Evolutionary conservation across 2,113 vertebrate genomes (phyloP), one percentile per base, ranked within the genome.

Genomic region (Mustela lutreola): DNA sequence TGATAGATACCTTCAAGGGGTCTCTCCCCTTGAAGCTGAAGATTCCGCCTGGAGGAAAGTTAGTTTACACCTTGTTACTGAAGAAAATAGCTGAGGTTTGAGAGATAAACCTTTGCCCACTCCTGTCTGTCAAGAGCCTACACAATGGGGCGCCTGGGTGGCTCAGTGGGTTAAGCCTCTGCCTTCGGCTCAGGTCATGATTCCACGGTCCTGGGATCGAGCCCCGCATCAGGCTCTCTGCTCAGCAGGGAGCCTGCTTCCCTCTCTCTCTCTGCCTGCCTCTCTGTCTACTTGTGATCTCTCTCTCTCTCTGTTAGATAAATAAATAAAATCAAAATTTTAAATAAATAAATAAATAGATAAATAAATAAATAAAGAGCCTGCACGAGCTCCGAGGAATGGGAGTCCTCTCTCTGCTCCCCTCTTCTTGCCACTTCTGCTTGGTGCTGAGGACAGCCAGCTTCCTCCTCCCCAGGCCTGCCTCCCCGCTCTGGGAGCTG

Each of bases 61-160:
- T 39, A 39, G 93, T 89, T 96, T 79, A 70, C 36, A 96, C 93
- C 91, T 91, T 70, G 7, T 81, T 39, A 14, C 93, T 76, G 65
- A 81, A 71, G 85, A 93, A 97, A 95, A 63, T 70, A 63, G 71
- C 91, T 62, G 36, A 89, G 78, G 36, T 79, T 73, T 70, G 71
- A 81, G 62, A 97, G 86, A 78, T 12, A 93, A 95, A 70, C 92
- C 92, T 56, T 89, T 82, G 36, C 97, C 95, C 73, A 95, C 93
- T 86, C 95, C 78, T 93, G 89, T 79, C 91, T 89, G 36, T 95
- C 89, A 50, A 21, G 53, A 75, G 45, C 21, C 50, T 31, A 14
- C 50, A 16, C 15, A 5, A 56, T 39, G 39, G 39, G 39, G 39
- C 39, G 39, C 39, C 39, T 39, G 39, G 39, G 39, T 39, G 39